Evolutionary conservation across 1,140 invertebrate species (phyloP).

Genomic region (Parapsyche elsis): DNA sequence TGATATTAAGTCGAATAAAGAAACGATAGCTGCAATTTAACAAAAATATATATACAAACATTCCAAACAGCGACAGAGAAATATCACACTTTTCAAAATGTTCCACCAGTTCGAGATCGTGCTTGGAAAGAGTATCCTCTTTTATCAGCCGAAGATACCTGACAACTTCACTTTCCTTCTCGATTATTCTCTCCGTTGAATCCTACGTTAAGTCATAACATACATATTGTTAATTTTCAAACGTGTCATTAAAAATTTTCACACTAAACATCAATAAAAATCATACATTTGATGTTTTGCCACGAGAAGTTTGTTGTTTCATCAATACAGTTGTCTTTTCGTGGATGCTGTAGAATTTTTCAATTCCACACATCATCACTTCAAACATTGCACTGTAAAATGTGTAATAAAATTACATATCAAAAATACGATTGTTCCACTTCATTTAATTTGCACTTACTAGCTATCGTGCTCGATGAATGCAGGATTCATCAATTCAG

Average conservation of each 20-base stretch:
- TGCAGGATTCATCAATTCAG: slow-evolving; percentile 69
- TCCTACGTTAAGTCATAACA: no score
- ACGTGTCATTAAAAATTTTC: slow-evolving; percentile 6
- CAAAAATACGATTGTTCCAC: neutral
- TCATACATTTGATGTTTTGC: neutral
- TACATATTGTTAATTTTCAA: no score
- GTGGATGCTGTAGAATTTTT: slow-evolving; percentile 44
- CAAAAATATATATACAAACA: slow-evolving; percentile 68
- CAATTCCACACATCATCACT: slow-evolving; percentile 46
- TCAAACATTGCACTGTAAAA: slow-evolving; percentile 49
- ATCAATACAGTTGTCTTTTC: neutral
- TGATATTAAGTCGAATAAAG: neutral
- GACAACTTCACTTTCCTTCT: slow-evolving; percentile 67
- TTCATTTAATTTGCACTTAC: slow-evolving; percentile 71
- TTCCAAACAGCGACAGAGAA: slow-evolving; percentile 79
- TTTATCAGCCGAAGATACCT: slow-evolving; percentile 74
- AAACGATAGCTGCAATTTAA: neutral
- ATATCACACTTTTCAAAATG: slow-evolving; percentile 78
- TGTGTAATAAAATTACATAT: slow-evolving; percentile 8
- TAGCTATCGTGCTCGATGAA: slow-evolving; percentile 77
- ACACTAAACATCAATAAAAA: neutral
- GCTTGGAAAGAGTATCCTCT: slow-evolving; percentile 72
- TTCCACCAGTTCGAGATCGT: slow-evolving; percentile 72
- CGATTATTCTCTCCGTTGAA: slow-evolving; percentile 8
- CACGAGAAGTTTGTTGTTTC: neutral